Evolutionary conservation across 1,140 invertebrate genomes (phyloP).

Genomic region (Tribolium castaneum): DNA sequence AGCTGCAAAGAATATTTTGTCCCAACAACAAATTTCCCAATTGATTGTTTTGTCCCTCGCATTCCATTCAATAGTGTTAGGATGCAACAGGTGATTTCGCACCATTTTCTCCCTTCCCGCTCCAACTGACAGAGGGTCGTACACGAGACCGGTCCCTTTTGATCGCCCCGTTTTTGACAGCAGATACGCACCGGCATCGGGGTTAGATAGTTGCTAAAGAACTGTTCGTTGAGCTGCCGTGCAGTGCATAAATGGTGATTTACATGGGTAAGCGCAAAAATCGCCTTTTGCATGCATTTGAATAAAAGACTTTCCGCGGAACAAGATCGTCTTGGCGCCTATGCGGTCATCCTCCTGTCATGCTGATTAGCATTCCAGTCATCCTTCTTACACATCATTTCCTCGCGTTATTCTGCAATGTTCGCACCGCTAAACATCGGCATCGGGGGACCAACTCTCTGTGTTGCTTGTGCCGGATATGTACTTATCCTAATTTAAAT

Average conservation of each 20-base stretch:
- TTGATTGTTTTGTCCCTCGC: conserved; percentile 38
- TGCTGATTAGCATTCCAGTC: conserved; percentile 55
- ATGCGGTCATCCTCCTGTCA: neutral
- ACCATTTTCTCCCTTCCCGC: conserved; percentile 38
- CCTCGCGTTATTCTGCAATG: conserved; percentile 50
- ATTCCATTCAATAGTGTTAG: conserved; percentile 28
- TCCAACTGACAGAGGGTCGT: conserved; percentile 35
- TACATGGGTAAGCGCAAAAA: conserved; percentile 19
- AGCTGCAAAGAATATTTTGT: neutral
- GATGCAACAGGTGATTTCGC: conserved; percentile 42
- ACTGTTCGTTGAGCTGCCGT: neutral
- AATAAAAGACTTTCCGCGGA: neutral
- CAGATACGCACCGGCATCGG: conserved; percentile 19
- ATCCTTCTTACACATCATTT: conserved; percentile 59
- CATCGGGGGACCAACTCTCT: conserved; percentile 13
- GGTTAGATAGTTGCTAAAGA: conserved; percentile 29
- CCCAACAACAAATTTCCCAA: conserved; percentile 24
- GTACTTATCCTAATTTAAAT: conserved; percentile 55
- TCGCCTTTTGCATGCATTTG: neutral
- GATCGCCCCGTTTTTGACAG: conserved; percentile 32
- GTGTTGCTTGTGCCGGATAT: conserved; percentile 2
- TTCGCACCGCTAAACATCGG: conserved; percentile 45
- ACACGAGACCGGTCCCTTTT: conserved; percentile 36
- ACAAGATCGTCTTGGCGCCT: conserved; percentile 5
- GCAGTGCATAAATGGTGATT: conserved; percentile 6